Evolutionary conservation across 1,140 invertebrate genomes (phyloP), one percentile per base, ranked within the genome.

Genomic region (Centruroides sculpturatus): DNA sequence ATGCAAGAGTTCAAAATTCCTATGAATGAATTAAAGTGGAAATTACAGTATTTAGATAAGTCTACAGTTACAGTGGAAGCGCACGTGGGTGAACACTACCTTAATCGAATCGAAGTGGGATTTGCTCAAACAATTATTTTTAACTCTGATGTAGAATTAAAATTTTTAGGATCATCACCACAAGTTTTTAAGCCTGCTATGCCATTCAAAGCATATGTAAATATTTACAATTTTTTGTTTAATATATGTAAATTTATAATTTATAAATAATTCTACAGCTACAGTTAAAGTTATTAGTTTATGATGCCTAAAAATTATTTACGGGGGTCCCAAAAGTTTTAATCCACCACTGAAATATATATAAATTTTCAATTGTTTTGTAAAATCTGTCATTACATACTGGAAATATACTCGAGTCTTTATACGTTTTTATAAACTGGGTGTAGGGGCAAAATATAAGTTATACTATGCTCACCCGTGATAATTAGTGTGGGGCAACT

Each of bases 181-280:
- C 88, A 95, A 74, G 84, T 96, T 10, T 96, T 97, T 74, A 96
- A 96, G 73, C 92, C 93, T 0, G 77, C 85, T 3, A 93, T 95
- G 86, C 86, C 90, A 1, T 85, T 90, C 68, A 83, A 81, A 61
- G 75, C 79, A 64, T 86, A 85, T 72, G 84, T 88, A 73, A 83
- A 84, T 80, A 66, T 69, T 9, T 57, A 11, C 3, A 41, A 41
- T 53, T 34, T 6, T 6, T 6, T 53, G 5, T 53, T 53, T 34
- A 53, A 6, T 53, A 8, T 53, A 5, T 34, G 5, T 34, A 6
- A 53, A 5, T 53, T 23, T 23, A 23, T 23, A 23, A 23, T 23
- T 23, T 23, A 23, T 23, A 23, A 23, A 23, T 23, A 23, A 23
- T 23, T 23, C 23, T 23, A 23, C 23, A 23, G 23, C 23, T 23